Conservation (phyloP, 2,888 invertebrate genomes). For the Trachelus tabidus region DNA sequence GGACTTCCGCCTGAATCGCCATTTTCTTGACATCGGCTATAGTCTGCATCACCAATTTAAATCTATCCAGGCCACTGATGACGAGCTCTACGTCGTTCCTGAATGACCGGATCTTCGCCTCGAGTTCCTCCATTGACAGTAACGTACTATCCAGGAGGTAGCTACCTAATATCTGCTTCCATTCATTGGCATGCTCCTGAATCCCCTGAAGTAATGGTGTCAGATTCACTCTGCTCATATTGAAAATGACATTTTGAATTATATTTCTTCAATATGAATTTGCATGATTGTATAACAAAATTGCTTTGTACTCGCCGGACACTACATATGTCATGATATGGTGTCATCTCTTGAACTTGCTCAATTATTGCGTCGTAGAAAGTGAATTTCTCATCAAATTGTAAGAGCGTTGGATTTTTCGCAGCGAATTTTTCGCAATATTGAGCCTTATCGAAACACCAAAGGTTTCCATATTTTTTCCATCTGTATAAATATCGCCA, state of each 20-base stretch:
- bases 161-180: slow-evolving; percentile 81
- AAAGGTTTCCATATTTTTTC: slow-evolving; percentile 79
- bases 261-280: not conserved
- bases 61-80: slow-evolving; percentile 82
- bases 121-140: slow-evolving; percentile 76
- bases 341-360: slow-evolving; percentile 72
- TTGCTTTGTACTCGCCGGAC: slow-evolving; percentile 66
- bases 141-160: slow-evolving; percentile 76
- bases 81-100: slow-evolving; percentile 78
- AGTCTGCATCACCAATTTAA: slow-evolving; percentile 87
- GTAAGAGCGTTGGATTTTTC: slow-evolving; percentile 72
- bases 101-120: slow-evolving; percentile 75
- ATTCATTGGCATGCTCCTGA: slow-evolving; percentile 80
- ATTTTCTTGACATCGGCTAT: slow-evolving; percentile 80
- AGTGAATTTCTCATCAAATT: slow-evolving; percentile 86
- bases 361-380: slow-evolving; percentile 83
- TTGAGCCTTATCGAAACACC: slow-evolving; percentile 79
- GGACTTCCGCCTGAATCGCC: slow-evolving; percentile 82
- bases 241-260: not conserved
- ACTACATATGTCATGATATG: slow-evolving; percentile 75
- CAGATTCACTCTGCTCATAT: slow-evolving; percentile 72
- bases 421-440: slow-evolving; percentile 83
- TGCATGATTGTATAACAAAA: not conserved
- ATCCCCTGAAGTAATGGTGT: slow-evolving; percentile 77
- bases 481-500: slow-evolving; percentile 76